Conservation (phyloP, 1,140 invertebrate species). For the Calliopsis andreniformis region DNA sequence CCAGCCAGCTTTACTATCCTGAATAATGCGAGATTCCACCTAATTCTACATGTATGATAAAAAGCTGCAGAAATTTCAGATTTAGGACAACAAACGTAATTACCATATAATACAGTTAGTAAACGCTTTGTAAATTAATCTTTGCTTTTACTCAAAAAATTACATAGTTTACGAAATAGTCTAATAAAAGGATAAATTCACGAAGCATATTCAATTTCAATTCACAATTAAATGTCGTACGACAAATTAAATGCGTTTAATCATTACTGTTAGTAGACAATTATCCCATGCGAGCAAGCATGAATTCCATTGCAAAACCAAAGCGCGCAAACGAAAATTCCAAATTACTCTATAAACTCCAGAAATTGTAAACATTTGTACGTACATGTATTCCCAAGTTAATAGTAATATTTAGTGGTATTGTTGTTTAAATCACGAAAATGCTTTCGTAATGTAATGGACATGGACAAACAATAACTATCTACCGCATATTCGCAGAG, state of each 20-base stretch:
- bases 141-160: too few relatives aligned
- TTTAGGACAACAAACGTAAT: too few relatives aligned
- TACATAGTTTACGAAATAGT: too few relatives aligned
- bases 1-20: background rate
- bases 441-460: background rate
- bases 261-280: background rate
- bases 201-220: too few relatives aligned
- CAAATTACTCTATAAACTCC: background rate
- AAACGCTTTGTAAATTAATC: too few relatives aligned
- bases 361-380: conserved; percentile 2
- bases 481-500: background rate
- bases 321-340: background rate
- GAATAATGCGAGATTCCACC: background rate
- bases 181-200: too few relatives aligned
- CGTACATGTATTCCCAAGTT: background rate
- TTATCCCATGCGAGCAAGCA: background rate
- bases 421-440: conserved; percentile 5
- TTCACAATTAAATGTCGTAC: too few relatives aligned
- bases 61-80: too few relatives aligned
- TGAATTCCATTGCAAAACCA: background rate
- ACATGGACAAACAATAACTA: background rate
- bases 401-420: conserved; percentile 5
- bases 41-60: too few relatives aligned
- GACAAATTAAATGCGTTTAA: too few relatives aligned
- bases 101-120: too few relatives aligned